Conservation (phyloP, 1,140 invertebrate species). For the Leptinotarsa undecemlineata region DNA sequence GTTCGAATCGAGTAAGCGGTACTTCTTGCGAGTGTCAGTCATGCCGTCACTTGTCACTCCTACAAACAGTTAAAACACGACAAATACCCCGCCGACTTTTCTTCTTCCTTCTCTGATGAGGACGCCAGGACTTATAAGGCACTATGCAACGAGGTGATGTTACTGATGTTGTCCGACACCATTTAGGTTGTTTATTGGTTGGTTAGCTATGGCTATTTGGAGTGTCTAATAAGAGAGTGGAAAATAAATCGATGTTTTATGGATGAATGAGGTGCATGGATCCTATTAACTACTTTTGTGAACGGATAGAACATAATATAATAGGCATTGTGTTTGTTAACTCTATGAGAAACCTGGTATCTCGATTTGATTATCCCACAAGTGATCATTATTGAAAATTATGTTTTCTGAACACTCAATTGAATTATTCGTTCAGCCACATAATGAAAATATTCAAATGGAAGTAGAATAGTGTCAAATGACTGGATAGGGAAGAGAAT, state of each 20-base stretch:
- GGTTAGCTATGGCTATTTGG: neutral
- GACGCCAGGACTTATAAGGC: conserved; percentile 22
- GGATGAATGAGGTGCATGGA: neutral
- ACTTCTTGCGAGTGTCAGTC: conserved; percentile 21
- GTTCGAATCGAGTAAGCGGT: conserved; percentile 24
- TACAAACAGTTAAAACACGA: conserved; percentile 11
- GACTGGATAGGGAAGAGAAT: too few relatives aligned
- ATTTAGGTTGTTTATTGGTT: conserved; percentile 14
- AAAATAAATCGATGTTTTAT: neutral
- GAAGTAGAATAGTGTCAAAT: too few relatives aligned
- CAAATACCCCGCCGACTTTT: conserved; percentile 11
- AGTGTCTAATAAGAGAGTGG: neutral
- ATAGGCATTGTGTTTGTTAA: too few relatives aligned
- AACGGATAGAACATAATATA: too few relatives aligned
- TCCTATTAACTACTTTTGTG: neutral
- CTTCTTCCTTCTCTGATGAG: conserved; percentile 18
- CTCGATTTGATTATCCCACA: too few relatives aligned
- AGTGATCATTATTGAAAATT: too few relatives aligned
- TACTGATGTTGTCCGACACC: conserved; percentile 8
- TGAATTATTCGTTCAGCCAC: too few relatives aligned
- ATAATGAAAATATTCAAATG: too few relatives aligned
- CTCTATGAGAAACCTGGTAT: too few relatives aligned
- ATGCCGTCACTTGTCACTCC: conserved; percentile 22
- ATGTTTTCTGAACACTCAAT: too few relatives aligned
- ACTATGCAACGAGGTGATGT: conserved; percentile 12